These are phyloP conservation scores for Stomorhina lunata DNA, from an alignment of 2,888 invertebrate genomes.

Conservation along the genomic window DNA sequence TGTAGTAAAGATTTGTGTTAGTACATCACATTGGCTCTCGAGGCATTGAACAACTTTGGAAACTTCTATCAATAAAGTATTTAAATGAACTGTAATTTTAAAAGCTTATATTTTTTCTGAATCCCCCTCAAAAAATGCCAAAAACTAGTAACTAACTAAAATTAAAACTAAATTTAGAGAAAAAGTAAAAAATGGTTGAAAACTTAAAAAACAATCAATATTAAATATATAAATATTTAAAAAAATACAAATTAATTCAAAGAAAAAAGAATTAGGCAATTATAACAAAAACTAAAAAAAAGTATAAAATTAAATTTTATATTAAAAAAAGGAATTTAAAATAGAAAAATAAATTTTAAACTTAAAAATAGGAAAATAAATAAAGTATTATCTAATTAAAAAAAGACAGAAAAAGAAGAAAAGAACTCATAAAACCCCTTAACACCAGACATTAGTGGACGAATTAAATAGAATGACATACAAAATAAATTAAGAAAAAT, in stretches of 20 bases:
- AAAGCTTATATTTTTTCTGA: no score
- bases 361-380: conserved; percentile 1
- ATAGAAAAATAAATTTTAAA: conserved; percentile 30
- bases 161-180: no score
- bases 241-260: conserved; percentile 23
- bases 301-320: conserved; percentile 37
- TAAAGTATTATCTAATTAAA: conserved; percentile 5
- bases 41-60: no score
- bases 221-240: conserved; percentile 22
- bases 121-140: conserved; percentile 45
- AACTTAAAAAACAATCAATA: conserved; percentile 42
- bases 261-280: conserved; percentile 37
- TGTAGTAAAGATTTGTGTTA: no score
- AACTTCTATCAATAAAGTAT: no score
- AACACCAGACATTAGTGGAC: conserved; percentile 36
- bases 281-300: conserved; percentile 21
- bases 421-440: conserved; percentile 14
- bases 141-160: background rate
- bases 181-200: conserved; percentile 44
- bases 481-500: background rate
- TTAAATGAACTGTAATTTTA: no score
- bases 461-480: background rate
- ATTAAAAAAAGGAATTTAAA: conserved; percentile 46
- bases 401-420: conserved; percentile 2
- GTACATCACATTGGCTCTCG: no score